Conservation (phyloP, 2,888 invertebrate species). For the Agonopterix heracliana region DNA sequence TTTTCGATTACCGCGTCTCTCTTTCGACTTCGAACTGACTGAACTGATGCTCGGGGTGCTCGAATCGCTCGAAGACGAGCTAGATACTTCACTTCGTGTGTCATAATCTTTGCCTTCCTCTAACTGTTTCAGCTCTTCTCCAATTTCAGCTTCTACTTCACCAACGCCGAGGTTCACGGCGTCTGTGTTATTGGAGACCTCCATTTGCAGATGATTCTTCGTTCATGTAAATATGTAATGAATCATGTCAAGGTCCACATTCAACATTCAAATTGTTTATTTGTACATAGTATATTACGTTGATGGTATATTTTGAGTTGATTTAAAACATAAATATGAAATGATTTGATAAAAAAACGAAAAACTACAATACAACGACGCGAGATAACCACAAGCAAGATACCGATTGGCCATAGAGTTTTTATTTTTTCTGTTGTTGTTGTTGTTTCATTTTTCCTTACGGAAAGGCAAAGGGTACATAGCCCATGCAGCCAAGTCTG, state of each 20-base stretch:
- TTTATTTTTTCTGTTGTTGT: too few species aligned
- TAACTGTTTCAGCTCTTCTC: slow-evolving; percentile 86
- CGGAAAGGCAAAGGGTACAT: too few species aligned
- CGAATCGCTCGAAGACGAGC: slow-evolving; percentile 83
- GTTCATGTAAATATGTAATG: slow-evolving; percentile 7
- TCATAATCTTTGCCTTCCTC: slow-evolving; percentile 86
- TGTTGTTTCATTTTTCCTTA: too few species aligned
- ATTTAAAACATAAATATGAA: slow-evolving; percentile 2
- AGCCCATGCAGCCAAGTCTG: too few species aligned
- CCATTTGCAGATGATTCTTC: slow-evolving; percentile 48
- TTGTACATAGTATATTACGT: not conserved
- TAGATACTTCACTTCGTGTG: slow-evolving; percentile 92
- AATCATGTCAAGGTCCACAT: not conserved
- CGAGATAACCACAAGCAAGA: too few species aligned
- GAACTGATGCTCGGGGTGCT: slow-evolving; percentile 87
- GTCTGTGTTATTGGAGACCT: slow-evolving; percentile 73
- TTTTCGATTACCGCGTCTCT: slow-evolving; percentile 76
- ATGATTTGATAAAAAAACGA: not conserved
- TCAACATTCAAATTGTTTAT: not conserved
- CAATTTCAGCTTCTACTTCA: slow-evolving; percentile 83
- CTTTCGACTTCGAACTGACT: slow-evolving; percentile 82
- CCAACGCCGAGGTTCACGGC: slow-evolving; percentile 80
- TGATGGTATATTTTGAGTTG: not conserved
- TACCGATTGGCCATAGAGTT: too few species aligned
- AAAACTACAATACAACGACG: not conserved